phyloP scores from a whole-genome alignment of 2,113 vertebrate genomes.

The Eulemur rufifrons region DNA sequence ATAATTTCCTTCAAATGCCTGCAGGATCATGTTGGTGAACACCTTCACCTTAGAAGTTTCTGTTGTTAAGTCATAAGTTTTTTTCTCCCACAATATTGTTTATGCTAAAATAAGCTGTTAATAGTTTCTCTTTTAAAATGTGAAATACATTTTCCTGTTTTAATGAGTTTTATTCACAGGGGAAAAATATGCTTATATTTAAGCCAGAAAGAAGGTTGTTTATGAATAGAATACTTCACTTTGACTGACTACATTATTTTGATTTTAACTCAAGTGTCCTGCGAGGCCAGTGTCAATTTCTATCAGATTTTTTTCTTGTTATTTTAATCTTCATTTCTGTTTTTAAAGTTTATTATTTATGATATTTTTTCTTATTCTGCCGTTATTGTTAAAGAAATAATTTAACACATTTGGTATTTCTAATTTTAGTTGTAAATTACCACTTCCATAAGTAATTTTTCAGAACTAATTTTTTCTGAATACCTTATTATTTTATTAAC shows the following conservation, averaged over 20 bases:
- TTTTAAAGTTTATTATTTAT: conserved; percentile 5
- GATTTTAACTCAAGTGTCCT: not conserved
- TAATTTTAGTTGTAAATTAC: conserved; percentile 5
- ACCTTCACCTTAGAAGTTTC: not conserved
- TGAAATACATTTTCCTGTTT: not conserved
- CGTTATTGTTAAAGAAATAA: conserved; percentile 7
- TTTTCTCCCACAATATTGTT: not conserved
- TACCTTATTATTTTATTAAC: not conserved
- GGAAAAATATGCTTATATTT: not conserved
- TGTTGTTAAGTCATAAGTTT: not conserved
- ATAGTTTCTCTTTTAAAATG: not conserved
- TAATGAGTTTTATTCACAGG: not conserved
- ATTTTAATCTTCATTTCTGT: not conserved
- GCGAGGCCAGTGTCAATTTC: not conserved
- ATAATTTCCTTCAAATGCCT: not conserved
- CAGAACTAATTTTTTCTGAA: not conserved
- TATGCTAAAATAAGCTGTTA: not conserved
- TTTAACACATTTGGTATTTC: not conserved
- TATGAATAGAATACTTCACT: not conserved
- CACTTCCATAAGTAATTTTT: conserved; percentile 5
- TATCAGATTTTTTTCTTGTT: not conserved
- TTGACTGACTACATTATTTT: not conserved
- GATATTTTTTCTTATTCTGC: not conserved
- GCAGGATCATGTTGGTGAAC: not conserved
- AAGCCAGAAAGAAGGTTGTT: not conserved